phyloP scores from a whole-genome alignment of 2,113 vertebrate species.

The Chaetops frenatus region DNA sequence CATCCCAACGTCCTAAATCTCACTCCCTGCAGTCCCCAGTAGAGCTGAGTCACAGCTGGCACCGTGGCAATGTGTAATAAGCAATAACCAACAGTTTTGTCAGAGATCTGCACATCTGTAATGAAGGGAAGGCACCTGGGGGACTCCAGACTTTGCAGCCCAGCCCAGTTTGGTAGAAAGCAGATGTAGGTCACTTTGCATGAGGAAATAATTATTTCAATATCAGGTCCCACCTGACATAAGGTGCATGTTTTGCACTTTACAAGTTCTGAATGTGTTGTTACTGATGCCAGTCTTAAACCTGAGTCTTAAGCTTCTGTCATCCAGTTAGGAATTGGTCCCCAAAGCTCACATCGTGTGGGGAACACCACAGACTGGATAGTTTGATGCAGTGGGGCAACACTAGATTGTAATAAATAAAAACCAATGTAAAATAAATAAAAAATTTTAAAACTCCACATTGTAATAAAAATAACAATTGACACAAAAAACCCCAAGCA shows the following conservation, averaged over 20 bases:
- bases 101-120: background rate
- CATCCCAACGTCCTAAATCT: background rate
- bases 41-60: background rate
- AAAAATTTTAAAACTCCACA: background rate
- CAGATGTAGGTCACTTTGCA: background rate
- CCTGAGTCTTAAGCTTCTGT: background rate
- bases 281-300: background rate
- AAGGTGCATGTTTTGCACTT: background rate
- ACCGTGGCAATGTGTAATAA: background rate
- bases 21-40: background rate
- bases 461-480: background rate
- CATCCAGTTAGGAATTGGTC: background rate
- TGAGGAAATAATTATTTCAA: background rate
- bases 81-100: background rate
- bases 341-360: background rate
- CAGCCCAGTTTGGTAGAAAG: background rate
- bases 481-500: background rate
- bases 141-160: background rate
- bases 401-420: background rate
- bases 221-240: background rate
- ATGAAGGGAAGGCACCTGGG: background rate
- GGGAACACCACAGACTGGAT: fast-evolving
- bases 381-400: background rate
- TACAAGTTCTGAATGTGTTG: background rate
- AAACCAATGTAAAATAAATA: background rate